Base-by-base conservation (phyloP, 2,797 vertebrate species). In the Xenentodon cancila region DNA sequence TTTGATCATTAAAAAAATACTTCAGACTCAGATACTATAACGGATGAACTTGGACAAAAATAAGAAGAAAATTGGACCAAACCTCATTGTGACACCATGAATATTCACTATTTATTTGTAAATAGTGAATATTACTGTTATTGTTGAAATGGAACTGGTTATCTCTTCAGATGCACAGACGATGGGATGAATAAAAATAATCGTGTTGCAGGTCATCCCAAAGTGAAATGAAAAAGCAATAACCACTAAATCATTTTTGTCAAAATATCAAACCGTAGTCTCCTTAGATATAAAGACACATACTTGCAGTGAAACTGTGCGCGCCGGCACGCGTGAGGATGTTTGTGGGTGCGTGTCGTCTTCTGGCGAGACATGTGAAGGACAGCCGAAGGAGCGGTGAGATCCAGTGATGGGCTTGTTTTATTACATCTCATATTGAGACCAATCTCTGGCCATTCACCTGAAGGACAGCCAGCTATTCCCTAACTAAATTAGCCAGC, bases 361-460 rank as follows among this genome's bases (percentile, higher is more conserved):
- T 53, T 60, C 53, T 47, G 67, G 67, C 22, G 34, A 81, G 88
- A 88, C 85, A 74, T 80, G 81, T 92, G 87, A 92, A 91, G 92
- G 89, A 88, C 87, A 86, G 79, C 84, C 68, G 82, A 84, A 85
- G 89, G 90, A 84, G 85, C 69, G 17, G 64, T 59, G 86, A 84
- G 88, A 85, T 86, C 78, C 78, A 58, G 84, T 76, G 85, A 85
- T 86, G 84, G 82, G 75, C 77, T 76, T 79, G 86, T 92, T 92
- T 91, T 93, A 93, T 93, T 92, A 89, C 92, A 89, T 90, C 88
- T 93, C 88, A 92, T 91, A 93, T 90, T 89, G 91, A 92, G 89
- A 92, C 83, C 86, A 89, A 89, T 92, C 89, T 90, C 88, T 77
- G 88, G 82, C 85, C 86, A 59, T 84, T 89, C 88, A 85, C 88